phyloP scores from a whole-genome alignment of 2,888 invertebrate genomes.

The Prenolepis imparis region DNA sequence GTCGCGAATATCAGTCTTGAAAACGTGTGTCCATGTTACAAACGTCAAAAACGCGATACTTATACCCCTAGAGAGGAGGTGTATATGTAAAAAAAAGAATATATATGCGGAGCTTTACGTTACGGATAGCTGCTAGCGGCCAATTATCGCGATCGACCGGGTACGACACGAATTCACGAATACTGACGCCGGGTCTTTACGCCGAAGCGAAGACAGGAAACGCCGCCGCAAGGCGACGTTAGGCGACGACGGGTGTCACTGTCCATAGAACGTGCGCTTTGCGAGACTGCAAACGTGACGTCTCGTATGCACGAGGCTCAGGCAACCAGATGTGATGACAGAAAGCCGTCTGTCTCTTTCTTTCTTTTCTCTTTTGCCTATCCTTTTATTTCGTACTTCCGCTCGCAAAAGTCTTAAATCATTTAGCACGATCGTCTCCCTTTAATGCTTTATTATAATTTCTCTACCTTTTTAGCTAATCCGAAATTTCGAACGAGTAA shows the following conservation, averaged over 20 bases:
- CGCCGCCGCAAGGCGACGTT: slow-evolving; percentile 11
- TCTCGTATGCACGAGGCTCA: slow-evolving; percentile 68
- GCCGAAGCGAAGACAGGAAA: slow-evolving; percentile 34
- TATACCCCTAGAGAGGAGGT: not conserved
- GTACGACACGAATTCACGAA: not conserved
- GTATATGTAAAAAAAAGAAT: too few species aligned
- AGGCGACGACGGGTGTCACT: too few species aligned
- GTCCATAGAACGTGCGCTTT: slow-evolving; percentile 23
- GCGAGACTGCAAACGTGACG: slow-evolving; percentile 48
- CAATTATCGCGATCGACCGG: not conserved
- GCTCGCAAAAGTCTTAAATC: slow-evolving; percentile 66
- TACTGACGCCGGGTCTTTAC: slow-evolving; percentile 23
- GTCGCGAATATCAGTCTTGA: too few species aligned
- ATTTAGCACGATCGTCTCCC: not conserved
- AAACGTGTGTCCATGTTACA: too few species aligned
- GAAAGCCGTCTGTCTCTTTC: slow-evolving; percentile 58
- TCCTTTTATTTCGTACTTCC: slow-evolving; percentile 53
- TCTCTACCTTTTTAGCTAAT: not conserved
- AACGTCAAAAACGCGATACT: not conserved
- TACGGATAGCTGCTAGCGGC: not conserved
- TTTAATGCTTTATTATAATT: not conserved
- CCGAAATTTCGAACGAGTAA: not conserved
- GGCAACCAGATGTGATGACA: slow-evolving; percentile 66
- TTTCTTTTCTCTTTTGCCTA: not conserved
- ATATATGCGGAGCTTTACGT: not conserved